A percentile compares a stretch with the other conserved stretches of the same genome.
Conservation (phyloP, 2,888 invertebrate genomes). For the Phalera bucephala region DNA sequence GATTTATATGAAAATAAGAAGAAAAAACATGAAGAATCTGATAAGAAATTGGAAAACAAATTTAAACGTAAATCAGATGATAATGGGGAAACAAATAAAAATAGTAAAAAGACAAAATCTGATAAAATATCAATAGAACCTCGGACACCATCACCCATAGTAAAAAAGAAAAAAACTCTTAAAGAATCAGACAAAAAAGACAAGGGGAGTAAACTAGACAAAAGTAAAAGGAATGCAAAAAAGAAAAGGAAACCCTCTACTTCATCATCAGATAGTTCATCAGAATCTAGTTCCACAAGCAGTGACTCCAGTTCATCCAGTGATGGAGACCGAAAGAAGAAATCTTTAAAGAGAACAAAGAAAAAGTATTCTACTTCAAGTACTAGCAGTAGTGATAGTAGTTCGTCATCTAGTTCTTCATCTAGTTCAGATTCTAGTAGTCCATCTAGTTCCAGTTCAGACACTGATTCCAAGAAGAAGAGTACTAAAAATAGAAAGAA, state of each 20-base stretch:
- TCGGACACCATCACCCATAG: constrained; percentile 34
- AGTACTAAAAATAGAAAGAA: constrained; percentile 47
- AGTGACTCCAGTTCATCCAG: constrained; percentile 66
- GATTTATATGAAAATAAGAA: constrained; percentile 3
- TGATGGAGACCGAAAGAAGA: constrained; percentile 56
- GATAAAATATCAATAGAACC: constrained; percentile 17
- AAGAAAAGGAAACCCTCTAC: constrained; percentile 64
- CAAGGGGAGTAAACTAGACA: constrained; percentile 22
- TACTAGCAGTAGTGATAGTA: constrained; percentile 52
- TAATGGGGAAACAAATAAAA: constrained; percentile 11
- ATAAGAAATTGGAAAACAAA: constrained; percentile 11
- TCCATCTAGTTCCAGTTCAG: constrained; percentile 57
- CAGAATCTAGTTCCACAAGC: constrained; percentile 60
- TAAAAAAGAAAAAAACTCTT: constrained; percentile 34
- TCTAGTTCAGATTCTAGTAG: constrained; percentile 56
- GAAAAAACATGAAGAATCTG: constrained; percentile 1
- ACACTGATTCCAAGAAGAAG: constrained; percentile 53
- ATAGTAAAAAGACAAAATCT: constrained; percentile 14
- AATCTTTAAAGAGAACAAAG: constrained; percentile 42
- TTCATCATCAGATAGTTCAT: constrained; percentile 60
- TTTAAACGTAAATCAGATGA: constrained; percentile 21
- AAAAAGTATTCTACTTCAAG: constrained; percentile 61
- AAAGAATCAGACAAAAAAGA: constrained; percentile 31
- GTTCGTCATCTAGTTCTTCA: constrained; percentile 46
- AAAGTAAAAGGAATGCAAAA: constrained; percentile 28